Conservation (phyloP, 1,140 invertebrate genomes). For the Arion vulgaris region DNA sequence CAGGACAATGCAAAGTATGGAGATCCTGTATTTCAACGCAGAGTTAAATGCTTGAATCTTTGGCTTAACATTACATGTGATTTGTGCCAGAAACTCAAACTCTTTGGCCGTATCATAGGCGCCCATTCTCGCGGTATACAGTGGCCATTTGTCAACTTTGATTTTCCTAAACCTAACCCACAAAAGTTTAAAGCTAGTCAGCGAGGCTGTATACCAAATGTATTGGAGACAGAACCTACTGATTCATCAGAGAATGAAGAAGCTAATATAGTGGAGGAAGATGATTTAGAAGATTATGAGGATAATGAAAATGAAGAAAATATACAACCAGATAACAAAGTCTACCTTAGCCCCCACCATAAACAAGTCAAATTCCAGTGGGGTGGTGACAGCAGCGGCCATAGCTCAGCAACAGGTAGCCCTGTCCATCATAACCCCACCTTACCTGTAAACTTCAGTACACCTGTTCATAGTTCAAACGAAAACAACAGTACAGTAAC, state of each 20-base stretch:
- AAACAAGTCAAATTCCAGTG: slow-evolving; percentile 44
- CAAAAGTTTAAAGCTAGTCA: slow-evolving; percentile 22
- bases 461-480: slow-evolving; percentile 30
- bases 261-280: slow-evolving; percentile 39
- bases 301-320: slow-evolving; percentile 21
- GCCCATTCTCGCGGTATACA: slow-evolving; percentile 70
- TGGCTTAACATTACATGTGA: slow-evolving; percentile 93
- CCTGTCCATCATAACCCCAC: not conserved
- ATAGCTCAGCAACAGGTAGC: slow-evolving; percentile 14
- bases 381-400: slow-evolving; percentile 38
- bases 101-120: slow-evolving; percentile 83
- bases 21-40: slow-evolving; percentile 78
- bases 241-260: slow-evolving; percentile 42
- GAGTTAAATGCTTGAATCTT: slow-evolving; percentile 85
- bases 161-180: slow-evolving; percentile 44
- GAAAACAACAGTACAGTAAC: slow-evolving; percentile 41
- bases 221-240: slow-evolving; percentile 44
- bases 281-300: slow-evolving; percentile 9
- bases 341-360: slow-evolving; percentile 20
- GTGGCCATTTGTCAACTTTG: slow-evolving; percentile 69
- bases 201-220: slow-evolving; percentile 51
- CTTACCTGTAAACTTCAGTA: slow-evolving; percentile 38
- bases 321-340: slow-evolving; percentile 6
- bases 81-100: slow-evolving; percentile 84
- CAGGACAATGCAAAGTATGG: slow-evolving; percentile 82